Evolutionary conservation across 2,888 invertebrate species (phyloP), one percentile per base, ranked within the genome.

Genomic region (Drosophila limbata): DNA sequence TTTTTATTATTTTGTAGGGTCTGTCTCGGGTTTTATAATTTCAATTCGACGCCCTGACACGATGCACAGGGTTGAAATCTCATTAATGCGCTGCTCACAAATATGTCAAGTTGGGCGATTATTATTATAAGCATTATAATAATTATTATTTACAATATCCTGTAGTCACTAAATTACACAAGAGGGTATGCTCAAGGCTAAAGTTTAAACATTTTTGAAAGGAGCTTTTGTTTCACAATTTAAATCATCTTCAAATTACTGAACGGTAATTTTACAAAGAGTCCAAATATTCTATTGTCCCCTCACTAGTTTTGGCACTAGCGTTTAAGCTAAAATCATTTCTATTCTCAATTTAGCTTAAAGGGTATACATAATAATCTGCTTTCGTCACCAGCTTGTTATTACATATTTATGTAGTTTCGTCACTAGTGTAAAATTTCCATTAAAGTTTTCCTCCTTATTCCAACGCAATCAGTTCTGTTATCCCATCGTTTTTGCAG

Each of bases 121-220:
- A 73, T 77, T 60, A 68, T 68, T 56, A 56, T 56, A 62, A 65
- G 79, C 70, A 78, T 78, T 70, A 70, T 79, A 67, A 64, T 69
- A 56, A 77, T 69, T 51, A 74, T 69, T 52, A 61, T 67, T 11
- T 37, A 21, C n/a, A 10, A 19, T 57, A 42, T 35, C 52, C 53
- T 48, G 17, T 39, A 42, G n/a, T 9, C 31, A 37, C 31, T 25
- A 13, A 56, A 4, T n/a, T 3, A 11, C 2, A 1, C 1, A 4
- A 42, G 2, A 13, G 61, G 53, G 44, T 39, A 37, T 45, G 35
- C 39, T n/a, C 0, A 17, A 1, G 4, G 11, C 13, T 6, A 37
- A 37, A 28, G 8, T 25, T 6, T 25, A 25, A 25, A 5, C 0
- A 25, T 6, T 25, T 21, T 3, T 25, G 25, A 6, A 5, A 25